Percentiles rank a stretch among this genome's conserved stretches.
Conservation (phyloP, 30 jellyfish, hydroid and myxozoan genomes). For the Haliclystus octoradiatus region DNA sequence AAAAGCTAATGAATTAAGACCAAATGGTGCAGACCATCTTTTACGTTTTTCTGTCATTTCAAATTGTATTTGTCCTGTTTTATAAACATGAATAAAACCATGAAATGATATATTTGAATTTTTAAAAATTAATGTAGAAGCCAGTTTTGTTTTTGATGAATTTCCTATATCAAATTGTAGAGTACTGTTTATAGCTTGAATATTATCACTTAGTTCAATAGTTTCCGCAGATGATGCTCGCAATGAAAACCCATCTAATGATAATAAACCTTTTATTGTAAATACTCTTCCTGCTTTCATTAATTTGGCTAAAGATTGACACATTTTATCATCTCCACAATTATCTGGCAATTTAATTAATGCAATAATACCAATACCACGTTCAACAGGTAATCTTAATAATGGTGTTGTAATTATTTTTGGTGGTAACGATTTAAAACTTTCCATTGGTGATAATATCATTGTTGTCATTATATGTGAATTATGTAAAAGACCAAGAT, state of each 20-base stretch:
- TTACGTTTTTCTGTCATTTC: constrained; percentile 44
- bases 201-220: constrained; percentile 42
- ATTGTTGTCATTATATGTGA: constrained; percentile 77
- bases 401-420: constrained; percentile 94
- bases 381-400: constrained; percentile 72
- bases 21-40: constrained; percentile 87
- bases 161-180: constrained; percentile 70
- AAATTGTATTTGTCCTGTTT: constrained; percentile 58
- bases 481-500: constrained; percentile 70
- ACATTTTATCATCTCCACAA: constrained; percentile 93
- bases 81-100: constrained; percentile 54
- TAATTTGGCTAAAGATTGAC: constrained; percentile 57
- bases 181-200: constrained; percentile 58
- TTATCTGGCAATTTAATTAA: constrained; percentile 86
- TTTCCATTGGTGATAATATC: constrained; percentile 73
- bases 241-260: constrained; percentile 51
- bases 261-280: constrained; percentile 73
- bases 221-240: constrained; percentile 52
- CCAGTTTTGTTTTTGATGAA: constrained; percentile 41
- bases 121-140: constrained; percentile 46
- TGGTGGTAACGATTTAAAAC: constrained; percentile 75
- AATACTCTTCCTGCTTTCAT: constrained; percentile 40
- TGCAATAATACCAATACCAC: constrained; percentile 64
- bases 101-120: constrained; percentile 47
- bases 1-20: constrained; percentile 48